Conservation (phyloP, 2,113 vertebrate genomes). For the Daubentonia madagascariensis region DNA sequence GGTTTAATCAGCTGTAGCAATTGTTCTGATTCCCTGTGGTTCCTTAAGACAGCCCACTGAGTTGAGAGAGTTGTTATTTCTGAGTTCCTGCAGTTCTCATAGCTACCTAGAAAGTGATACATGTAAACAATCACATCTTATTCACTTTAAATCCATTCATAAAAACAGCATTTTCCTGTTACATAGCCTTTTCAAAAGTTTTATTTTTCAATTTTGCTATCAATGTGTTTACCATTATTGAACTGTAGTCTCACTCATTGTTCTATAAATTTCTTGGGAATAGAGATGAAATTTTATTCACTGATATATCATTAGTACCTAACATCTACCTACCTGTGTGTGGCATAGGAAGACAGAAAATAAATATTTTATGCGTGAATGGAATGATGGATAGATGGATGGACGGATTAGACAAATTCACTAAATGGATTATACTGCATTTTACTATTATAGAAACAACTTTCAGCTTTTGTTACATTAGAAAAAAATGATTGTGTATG, state of each 20-base stretch:
- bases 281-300: background rate
- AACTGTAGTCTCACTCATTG: background rate
- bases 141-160: constrained; percentile 43
- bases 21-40: constrained; percentile 58
- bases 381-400: background rate
- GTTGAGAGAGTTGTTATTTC: constrained; percentile 68
- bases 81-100: constrained; percentile 68
- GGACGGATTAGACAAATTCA: background rate
- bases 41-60: constrained; percentile 63
- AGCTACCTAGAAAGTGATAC: constrained; percentile 68
- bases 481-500: background rate
- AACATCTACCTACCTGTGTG: background rate
- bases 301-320: background rate
- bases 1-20: constrained; percentile 64
- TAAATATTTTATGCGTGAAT: background rate
- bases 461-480: background rate
- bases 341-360: background rate
- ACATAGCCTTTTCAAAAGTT: background rate
- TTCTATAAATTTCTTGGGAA: background rate
- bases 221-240: background rate
- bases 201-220: background rate
- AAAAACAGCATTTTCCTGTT: constrained; percentile 13
- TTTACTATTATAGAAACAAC: background rate
- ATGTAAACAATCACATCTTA: constrained; percentile 60
- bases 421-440: background rate